Conservation (phyloP, 2,888 invertebrate species). For the Mesorhabditis belari region DNA sequence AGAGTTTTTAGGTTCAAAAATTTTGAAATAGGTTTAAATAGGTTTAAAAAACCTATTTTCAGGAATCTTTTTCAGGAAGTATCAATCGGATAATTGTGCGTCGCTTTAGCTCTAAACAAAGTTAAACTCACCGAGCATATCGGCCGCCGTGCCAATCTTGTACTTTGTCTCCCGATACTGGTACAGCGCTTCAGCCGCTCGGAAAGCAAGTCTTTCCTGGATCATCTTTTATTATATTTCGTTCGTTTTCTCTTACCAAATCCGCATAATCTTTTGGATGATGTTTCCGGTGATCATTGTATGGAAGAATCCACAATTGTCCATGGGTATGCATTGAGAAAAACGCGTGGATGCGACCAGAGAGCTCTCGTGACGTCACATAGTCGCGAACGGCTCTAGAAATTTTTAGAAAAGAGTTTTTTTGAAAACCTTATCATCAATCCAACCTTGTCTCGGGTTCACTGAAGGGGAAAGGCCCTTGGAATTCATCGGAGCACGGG, state of each 20-base stretch:
- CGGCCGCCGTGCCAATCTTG: constrained; percentile 46
- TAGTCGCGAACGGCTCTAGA: constrained; percentile 48
- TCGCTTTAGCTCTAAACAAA: no score
- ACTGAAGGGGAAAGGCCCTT: constrained; percentile 47
- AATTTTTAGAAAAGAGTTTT: background rate
- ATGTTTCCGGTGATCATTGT: constrained; percentile 39
- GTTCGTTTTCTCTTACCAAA: constrained; percentile 19
- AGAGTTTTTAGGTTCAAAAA: no score
- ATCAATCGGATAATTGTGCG: no score
- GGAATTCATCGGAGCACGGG: constrained; percentile 51
- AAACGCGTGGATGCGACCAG: constrained; percentile 43
- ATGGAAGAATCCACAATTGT: constrained; percentile 51
- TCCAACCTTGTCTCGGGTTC: constrained; percentile 49
- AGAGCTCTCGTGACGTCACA: constrained; percentile 33
- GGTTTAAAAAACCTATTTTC: no score
- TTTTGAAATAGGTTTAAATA: no score
- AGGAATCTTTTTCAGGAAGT: no score
- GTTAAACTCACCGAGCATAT: constrained; percentile 43
- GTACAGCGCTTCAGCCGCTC: constrained; percentile 28
- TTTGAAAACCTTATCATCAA: background rate
- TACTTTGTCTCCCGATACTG: constrained; percentile 39
- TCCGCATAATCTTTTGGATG: constrained; percentile 47
- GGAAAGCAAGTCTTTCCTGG: constrained; percentile 30
- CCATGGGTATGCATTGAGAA: constrained; percentile 52
- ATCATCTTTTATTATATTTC: constrained; percentile 4